Evolutionary conservation across 2,888 invertebrate species (phyloP).

Genomic region (Herminia tarsipennalis): DNA sequence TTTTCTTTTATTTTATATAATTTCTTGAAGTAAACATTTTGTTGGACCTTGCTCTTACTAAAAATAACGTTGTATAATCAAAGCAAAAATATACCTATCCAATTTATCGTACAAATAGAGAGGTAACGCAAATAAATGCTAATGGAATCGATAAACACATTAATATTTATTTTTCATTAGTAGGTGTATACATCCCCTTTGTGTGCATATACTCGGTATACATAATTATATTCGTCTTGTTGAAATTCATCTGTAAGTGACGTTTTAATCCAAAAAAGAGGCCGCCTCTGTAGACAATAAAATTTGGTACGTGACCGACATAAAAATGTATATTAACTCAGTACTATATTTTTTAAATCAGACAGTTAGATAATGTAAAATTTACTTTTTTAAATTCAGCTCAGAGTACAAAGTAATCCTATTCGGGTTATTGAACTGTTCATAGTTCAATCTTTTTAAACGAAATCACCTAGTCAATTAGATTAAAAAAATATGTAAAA

Average conservation of each 20-base stretch:
- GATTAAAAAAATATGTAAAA: no score
- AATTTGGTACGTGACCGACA: slow-evolving; percentile 71
- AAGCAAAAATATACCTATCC: not conserved
- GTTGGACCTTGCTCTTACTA: not conserved
- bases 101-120: not conserved
- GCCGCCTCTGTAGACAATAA: slow-evolving; percentile 63
- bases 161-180: not conserved
- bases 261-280: slow-evolving; percentile 73
- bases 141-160: not conserved
- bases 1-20: no score
- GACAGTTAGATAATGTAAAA: slow-evolving; percentile 19
- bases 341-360: slow-evolving; percentile 26
- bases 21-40: no score
- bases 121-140: not conserved
- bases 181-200: not conserved
- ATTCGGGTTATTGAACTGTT: not conserved
- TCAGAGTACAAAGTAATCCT: not conserved
- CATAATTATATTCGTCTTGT: slow-evolving; percentile 50
- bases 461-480: no score
- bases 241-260: slow-evolving; percentile 73
- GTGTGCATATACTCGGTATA: not conserved
- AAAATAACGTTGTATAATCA: not conserved
- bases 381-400: slow-evolving; percentile 1
- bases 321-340: slow-evolving; percentile 56
- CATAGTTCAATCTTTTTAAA: no score